These are phyloP conservation scores for Carassius carassius DNA, from an alignment of 2,113 vertebrate genomes.

Conservation along the genomic window DNA sequence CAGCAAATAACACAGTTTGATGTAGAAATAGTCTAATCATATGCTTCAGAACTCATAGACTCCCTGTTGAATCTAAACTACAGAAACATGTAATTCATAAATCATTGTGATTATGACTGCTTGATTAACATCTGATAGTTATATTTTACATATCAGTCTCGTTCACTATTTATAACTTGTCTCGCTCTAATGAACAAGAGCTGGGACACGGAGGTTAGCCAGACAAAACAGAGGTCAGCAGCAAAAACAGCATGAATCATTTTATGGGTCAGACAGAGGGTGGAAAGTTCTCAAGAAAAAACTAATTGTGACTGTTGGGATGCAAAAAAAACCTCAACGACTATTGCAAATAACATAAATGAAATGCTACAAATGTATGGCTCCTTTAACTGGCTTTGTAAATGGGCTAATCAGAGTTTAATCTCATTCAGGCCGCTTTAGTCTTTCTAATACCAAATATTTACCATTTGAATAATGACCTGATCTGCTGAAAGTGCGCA, in stretches of 20 bases:
- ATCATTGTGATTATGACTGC: background rate
- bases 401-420: conserved; percentile 1
- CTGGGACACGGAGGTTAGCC: background rate
- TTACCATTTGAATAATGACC: background rate
- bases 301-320: background rate
- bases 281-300: background rate
- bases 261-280: background rate
- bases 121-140: background rate
- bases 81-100: background rate
- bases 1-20: background rate
- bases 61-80: background rate
- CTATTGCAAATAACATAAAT: background rate
- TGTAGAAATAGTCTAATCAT: background rate
- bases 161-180: background rate
- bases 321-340: background rate
- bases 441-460: background rate
- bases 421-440: background rate
- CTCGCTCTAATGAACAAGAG: background rate
- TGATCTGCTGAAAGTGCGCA: background rate
- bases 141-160: background rate
- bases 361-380: background rate
- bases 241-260: background rate
- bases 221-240: background rate
- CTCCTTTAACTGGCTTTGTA: background rate
- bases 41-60: background rate